Evolutionary conservation across 2,888 invertebrate genomes (phyloP).

Genomic region (Chorisops tibialis): DNA sequence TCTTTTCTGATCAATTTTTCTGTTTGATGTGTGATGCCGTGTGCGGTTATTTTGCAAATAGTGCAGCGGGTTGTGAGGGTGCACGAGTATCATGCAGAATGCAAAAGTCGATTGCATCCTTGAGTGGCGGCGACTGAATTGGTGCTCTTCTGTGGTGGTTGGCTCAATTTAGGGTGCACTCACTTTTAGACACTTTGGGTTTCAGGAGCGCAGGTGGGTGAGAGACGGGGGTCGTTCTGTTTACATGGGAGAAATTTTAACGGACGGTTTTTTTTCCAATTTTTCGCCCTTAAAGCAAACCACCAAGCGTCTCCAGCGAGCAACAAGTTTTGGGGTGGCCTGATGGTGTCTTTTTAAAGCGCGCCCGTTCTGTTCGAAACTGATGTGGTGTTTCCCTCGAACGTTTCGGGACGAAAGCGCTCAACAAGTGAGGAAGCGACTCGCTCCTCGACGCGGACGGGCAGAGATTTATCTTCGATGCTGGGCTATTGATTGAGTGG

Average conservation of each 20-base stretch:
- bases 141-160: neutral
- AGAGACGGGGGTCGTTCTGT: neutral
- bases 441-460: conserved; percentile 12
- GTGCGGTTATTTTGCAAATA: conserved; percentile 27
- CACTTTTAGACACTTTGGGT: neutral
- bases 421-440: conserved; percentile 14
- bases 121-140: conserved; percentile 1
- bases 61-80: conserved; percentile 10
- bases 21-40: conserved; percentile 31
- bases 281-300: neutral
- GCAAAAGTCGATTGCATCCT: conserved; percentile 10
- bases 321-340: conserved; percentile 11
- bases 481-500: conserved; percentile 23
- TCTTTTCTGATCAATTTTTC: conserved; percentile 14
- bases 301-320: conserved; percentile 2
- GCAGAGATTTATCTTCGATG: conserved; percentile 24
- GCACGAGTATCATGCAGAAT: neutral
- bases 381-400: neutral
- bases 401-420: neutral
- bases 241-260: conserved; percentile 11
- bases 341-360: conserved; percentile 10
- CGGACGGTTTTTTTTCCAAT: conserved; percentile 1
- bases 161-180: neutral
- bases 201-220: neutral
- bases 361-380: neutral